Evolutionary conservation across 2,113 vertebrate genomes (phyloP).

Genomic region (Sprattus sprattus): DNA sequence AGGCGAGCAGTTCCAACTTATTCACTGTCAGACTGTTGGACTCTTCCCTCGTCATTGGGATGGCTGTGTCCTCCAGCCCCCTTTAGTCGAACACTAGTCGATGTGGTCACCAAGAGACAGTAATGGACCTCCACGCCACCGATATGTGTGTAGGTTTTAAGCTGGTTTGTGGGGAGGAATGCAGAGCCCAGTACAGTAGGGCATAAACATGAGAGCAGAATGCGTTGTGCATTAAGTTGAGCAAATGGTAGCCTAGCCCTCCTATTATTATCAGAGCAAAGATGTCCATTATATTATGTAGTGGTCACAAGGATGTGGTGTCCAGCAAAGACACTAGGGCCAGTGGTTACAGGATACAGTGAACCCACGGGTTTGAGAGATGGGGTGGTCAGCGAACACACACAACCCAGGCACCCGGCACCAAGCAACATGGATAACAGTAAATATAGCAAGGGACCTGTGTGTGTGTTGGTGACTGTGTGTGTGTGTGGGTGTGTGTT

Average conservation of each 20-base stretch:
- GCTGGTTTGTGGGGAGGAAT: too few species aligned
- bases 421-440: not conserved
- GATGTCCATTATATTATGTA: not conserved
- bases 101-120: not conserved
- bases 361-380: not conserved
- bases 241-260: not conserved
- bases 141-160: too few species aligned
- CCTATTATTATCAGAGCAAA: not conserved
- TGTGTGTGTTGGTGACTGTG: slow-evolving; percentile 23
- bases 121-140: not conserved
- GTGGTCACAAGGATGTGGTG: not conserved
- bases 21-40: too few species aligned
- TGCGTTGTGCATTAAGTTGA: not conserved
- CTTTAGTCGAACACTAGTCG: not conserved
- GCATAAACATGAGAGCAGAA: not conserved
- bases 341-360: not conserved
- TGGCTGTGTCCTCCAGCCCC: not conserved
- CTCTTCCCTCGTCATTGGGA: not conserved
- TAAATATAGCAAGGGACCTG: not conserved
- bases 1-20: too few species aligned
- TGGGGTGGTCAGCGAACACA: not conserved
- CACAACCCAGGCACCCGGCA: not conserved
- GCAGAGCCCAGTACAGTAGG: too few species aligned
- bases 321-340: not conserved
- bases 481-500: slow-evolving; percentile 27